A percentile compares a stretch with the other conserved stretches of the same genome.
Evolutionary conservation across 2,797 vertebrate species (phyloP).

Genomic region (Arvicola amphibius): DNA sequence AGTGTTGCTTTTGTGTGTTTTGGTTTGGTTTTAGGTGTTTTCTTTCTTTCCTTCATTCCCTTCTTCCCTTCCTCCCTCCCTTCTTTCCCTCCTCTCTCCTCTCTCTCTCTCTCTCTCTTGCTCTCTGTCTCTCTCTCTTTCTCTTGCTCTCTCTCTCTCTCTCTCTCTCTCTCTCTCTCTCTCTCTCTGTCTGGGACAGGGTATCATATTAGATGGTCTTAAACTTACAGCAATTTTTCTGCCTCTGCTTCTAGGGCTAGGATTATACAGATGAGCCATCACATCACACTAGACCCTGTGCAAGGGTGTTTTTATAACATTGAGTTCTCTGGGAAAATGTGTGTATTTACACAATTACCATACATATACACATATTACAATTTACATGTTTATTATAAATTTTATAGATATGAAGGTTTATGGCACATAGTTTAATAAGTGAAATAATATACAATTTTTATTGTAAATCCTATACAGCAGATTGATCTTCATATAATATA

Average conservation of each 20-base stretch:
- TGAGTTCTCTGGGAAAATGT: background rate
- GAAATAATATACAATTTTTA: background rate
- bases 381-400: background rate
- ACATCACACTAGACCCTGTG: background rate
- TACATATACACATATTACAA: background rate
- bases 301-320: background rate
- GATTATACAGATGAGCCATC: background rate
- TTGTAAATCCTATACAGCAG: background rate
- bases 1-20: background rate
- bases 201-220: background rate
- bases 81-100: rapidly evolving
- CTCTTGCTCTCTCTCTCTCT: no score
- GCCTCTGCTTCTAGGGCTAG: background rate
- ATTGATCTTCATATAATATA: background rate
- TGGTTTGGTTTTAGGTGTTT: background rate
- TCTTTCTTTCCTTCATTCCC: background rate
- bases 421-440: background rate
- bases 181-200: background rate
- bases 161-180: no score
- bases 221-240: background rate
- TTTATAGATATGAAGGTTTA: background rate
- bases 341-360: background rate
- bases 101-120: no score
- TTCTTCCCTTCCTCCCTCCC: no score
- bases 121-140: no score